Base-by-base conservation (phyloP, 2,888 invertebrate genomes). In the Nemoura dubitans region DNA sequence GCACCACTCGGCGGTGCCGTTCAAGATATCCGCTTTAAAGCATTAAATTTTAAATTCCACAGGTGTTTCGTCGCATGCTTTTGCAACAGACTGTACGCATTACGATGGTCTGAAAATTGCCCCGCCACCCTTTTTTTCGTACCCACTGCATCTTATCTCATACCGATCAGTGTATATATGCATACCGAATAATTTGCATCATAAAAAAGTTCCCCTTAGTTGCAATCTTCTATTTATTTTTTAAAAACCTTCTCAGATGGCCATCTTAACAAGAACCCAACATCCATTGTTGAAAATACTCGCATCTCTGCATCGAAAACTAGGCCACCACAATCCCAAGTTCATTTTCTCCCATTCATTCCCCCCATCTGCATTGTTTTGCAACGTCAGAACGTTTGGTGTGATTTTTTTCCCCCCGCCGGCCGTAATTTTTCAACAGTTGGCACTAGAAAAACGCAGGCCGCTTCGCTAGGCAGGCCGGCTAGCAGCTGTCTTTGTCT, bases 1-100 rank as follows among this genome's bases (percentile, higher is more conserved):
- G 16, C 59, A 14, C 14, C 59, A 36, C 36, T 6, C 36, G 10
- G 10, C 36, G 36, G 5, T 36, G 59, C 2, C 21, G 59, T 21
- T 10, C 21, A 10, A 59, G 59, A 59, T 21, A 59, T 59, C 59
- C 59, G 59, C 59, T 59, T 59, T 59, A 59, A 59, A 10, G 21
- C 59, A 59, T 59, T 59, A 59, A 59, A 59, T 59, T 59, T 59
- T 59, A 59, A 59, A 59, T 59, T 59, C 59, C 59, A 59, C 59
- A 59, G 59, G 59, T 59, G 59, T 59, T 21, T 59, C 14, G 59
- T 14, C 14, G 2, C 59, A 21, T 59, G 59, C 6, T 59, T 59
- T 59, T 59, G 16, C 10, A 1, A 10, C 21, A 2, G 59, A 21
- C 59, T 59, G 59, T 59, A 59, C n/a, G n/a, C 59, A 59, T 10